These are phyloP conservation scores for Sphyrna mokarran DNA, from an alignment of 2,113 vertebrate species.

Conservation along the genomic window DNA sequence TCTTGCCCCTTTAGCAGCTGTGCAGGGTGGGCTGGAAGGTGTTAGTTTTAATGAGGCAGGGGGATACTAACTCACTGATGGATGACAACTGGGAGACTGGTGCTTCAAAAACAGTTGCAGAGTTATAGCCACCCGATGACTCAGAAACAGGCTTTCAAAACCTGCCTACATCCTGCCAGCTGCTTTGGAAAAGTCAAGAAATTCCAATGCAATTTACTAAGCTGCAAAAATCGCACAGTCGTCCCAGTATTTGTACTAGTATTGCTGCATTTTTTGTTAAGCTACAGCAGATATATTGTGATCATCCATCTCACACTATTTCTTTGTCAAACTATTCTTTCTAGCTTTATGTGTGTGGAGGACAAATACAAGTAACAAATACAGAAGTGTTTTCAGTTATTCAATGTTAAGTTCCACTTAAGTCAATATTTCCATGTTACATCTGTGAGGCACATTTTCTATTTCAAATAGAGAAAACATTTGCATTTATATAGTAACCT, in stretches of 20 bases:
- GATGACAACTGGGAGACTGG: background rate
- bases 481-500: background rate
- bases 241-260: background rate
- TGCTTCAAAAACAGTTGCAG: slow-evolving; percentile 1
- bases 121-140: background rate
- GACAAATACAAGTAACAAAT: background rate
- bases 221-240: background rate
- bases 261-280: background rate
- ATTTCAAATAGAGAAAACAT: background rate
- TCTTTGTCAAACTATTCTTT: background rate
- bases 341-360: background rate
- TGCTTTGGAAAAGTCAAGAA: background rate
- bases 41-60: background rate
- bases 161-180: background rate
- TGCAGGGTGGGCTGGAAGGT: background rate
- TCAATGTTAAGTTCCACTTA: background rate
- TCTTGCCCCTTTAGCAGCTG: slow-evolving; percentile 27
- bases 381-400: too few species aligned
- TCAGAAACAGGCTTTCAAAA: background rate
- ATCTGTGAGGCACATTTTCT: background rate
- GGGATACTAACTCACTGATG: slow-evolving; percentile 8
- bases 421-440: background rate
- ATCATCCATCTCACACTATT: background rate
- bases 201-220: background rate
- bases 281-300: background rate